Evolutionary conservation across 2,888 invertebrate genomes (phyloP).

Genomic region (Bibio marci): DNA sequence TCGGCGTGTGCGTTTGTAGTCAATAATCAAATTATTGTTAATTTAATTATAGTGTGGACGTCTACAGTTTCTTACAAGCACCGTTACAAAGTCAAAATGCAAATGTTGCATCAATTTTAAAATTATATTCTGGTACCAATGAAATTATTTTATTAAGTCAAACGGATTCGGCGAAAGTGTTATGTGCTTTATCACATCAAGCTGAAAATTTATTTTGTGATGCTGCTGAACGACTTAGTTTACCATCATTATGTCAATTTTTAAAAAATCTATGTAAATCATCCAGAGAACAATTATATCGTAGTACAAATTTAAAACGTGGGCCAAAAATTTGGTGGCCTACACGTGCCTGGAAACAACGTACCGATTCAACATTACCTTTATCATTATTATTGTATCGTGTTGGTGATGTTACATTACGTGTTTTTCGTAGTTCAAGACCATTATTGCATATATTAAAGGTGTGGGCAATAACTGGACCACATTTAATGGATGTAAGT

Average conservation of each 20-base stretch:
- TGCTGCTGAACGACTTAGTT: constrained; percentile 70
- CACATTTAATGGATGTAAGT: constrained; percentile 79
- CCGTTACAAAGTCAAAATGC: constrained; percentile 44
- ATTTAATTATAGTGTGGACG: constrained; percentile 47
- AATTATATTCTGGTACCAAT: constrained; percentile 27
- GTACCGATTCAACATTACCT: constrained; percentile 29
- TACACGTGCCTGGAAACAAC: constrained; percentile 28
- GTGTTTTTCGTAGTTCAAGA: constrained; percentile 69
- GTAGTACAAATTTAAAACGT: constrained; percentile 31
- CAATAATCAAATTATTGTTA: background rate
- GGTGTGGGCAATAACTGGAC: constrained; percentile 82
- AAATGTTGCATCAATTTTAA: constrained; percentile 29
- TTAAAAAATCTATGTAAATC: constrained; percentile 65
- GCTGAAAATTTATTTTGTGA: constrained; percentile 83
- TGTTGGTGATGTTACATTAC: constrained; percentile 74
- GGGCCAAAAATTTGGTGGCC: constrained; percentile 30
- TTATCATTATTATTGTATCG: constrained; percentile 54
- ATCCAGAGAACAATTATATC: constrained; percentile 53
- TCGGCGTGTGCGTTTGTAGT: background rate
- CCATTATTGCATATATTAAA: constrained; percentile 84
- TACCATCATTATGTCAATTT: constrained; percentile 70
- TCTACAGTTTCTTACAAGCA: constrained; percentile 65
- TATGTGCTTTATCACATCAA: constrained; percentile 77
- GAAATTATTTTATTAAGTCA: constrained; percentile 45
- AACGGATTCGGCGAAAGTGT: constrained; percentile 70